Conservation (phyloP, 2,888 invertebrate species). For the Cantharis rufa region DNA sequence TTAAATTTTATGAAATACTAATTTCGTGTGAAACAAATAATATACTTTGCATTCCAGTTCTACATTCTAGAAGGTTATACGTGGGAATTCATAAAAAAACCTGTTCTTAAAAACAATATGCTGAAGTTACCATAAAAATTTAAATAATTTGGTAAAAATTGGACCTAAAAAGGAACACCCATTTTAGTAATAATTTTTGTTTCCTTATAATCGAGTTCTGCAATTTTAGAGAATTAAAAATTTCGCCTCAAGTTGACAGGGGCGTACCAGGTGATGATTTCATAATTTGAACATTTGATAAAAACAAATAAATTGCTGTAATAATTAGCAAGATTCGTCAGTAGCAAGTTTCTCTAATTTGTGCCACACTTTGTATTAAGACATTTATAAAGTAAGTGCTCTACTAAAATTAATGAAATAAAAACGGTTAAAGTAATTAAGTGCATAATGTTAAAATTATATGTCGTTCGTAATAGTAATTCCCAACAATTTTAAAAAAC, state of each 20-base stretch:
- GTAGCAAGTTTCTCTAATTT: not conserved
- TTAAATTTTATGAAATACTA: not conserved
- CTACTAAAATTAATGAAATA: constrained; percentile 14
- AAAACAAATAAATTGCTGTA: not conserved
- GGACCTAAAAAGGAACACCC: not conserved
- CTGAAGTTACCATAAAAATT: not conserved
- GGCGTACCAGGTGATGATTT: not conserved
- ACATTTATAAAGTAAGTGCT: constrained; percentile 7
- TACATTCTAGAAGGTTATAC: not conserved
- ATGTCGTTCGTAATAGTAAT: constrained; percentile 7
- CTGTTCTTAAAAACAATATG: not conserved
- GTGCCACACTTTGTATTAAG: not conserved
- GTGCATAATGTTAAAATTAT: constrained; percentile 10
- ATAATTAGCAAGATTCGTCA: not conserved
- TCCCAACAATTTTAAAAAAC: constrained; percentile 1
- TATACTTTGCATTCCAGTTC: not conserved
- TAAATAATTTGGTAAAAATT: not conserved
- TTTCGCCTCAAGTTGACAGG: not conserved
- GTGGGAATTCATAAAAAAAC: not conserved
- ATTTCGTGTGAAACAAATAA: not conserved
- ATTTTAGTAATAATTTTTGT: not conserved
- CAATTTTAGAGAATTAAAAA: not conserved
- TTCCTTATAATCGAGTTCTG: not conserved
- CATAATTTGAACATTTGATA: no score
- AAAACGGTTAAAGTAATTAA: constrained; percentile 5